Evolutionary conservation across 2,797 vertebrate species (phyloP).

Genomic region (Uromys caudimaculatus): DNA sequence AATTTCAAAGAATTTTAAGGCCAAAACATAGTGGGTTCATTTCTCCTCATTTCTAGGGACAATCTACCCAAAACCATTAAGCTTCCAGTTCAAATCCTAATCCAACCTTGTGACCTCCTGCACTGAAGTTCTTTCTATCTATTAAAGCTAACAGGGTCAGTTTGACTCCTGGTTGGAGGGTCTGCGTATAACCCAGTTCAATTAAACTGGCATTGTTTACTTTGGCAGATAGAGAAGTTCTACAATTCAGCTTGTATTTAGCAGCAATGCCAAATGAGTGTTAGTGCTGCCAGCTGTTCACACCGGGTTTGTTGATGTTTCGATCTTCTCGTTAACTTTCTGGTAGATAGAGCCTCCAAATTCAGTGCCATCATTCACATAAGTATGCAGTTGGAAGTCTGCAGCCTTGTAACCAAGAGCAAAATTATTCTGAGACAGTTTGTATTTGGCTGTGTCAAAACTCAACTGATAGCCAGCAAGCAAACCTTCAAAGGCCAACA

Average conservation of each 20-base stretch:
- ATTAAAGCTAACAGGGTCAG: constrained; percentile 95
- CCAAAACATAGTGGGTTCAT: constrained; percentile 85
- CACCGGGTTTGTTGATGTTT: constrained; percentile 95
- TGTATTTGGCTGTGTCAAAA: constrained; percentile 96
- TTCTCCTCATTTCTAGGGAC: constrained; percentile 83
- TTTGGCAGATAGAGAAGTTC: constrained; percentile 94
- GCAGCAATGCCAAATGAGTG: constrained; percentile 95
- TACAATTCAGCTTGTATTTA: constrained; percentile 95
- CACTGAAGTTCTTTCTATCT: constrained; percentile 95
- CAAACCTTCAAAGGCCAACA: constrained; percentile 96
- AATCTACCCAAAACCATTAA: constrained; percentile 86
- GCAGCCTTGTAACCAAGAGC: constrained; percentile 95
- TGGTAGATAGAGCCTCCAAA: constrained; percentile 99
- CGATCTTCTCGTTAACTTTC: constrained; percentile 93
- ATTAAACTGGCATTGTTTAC: constrained; percentile 97
- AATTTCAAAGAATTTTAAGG: constrained; percentile 89
- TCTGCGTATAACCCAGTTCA: constrained; percentile 96
- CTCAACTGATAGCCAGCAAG: constrained; percentile 97
- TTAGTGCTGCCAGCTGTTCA: constrained; percentile 99
- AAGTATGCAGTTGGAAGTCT: constrained; percentile 97
- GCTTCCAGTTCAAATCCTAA: constrained; percentile 97
- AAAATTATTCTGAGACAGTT: constrained; percentile 95
- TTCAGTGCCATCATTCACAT: constrained; percentile 97
- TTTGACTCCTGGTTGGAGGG: constrained; percentile 96
- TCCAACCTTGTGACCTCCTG: constrained; percentile 97